A percentile compares a stretch with the other conserved stretches of the same genome.
Conservation (phyloP, 2,888 invertebrate genomes). For the Acrocyrtus sp. region DNA sequence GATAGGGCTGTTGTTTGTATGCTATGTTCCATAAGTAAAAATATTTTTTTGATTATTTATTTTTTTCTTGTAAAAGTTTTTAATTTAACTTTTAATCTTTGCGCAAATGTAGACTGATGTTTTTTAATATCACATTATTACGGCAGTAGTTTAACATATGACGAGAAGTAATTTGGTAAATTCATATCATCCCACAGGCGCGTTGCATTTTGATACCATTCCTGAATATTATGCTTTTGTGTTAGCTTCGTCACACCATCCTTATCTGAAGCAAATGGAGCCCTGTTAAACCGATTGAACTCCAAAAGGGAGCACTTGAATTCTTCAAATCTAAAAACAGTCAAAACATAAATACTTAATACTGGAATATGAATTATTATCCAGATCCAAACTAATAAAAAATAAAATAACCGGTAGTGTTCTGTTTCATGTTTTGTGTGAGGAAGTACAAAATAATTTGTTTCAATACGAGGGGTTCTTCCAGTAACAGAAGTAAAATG, state of each 20-base stretch:
- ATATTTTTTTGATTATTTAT: no score
- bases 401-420: slow-evolving; percentile 15
- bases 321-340: slow-evolving; percentile 47
- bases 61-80: no score
- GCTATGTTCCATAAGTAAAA: no score
- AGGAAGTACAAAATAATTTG: slow-evolving; percentile 55
- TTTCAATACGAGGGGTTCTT: slow-evolving; percentile 43
- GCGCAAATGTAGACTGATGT: no score
- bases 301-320: slow-evolving; percentile 48
- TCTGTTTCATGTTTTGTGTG: slow-evolving; percentile 46
- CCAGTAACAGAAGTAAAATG: slow-evolving; percentile 54
- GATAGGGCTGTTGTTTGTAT: no score
- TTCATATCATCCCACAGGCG: slow-evolving; percentile 58
- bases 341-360: not conserved
- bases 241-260: slow-evolving; percentile 38
- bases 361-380: not conserved
- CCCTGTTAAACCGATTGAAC: slow-evolving; percentile 54
- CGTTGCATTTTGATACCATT: slow-evolving; percentile 52
- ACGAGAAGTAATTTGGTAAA: slow-evolving; percentile 44
- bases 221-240: slow-evolving; percentile 50
- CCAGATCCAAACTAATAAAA: not conserved
- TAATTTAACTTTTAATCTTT: no score
- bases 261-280: slow-evolving; percentile 47
- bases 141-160: slow-evolving; percentile 58
- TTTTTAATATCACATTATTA: slow-evolving; percentile 9